Conservation (phyloP, 2,113 vertebrate genomes). For the Pagrus major region DNA sequence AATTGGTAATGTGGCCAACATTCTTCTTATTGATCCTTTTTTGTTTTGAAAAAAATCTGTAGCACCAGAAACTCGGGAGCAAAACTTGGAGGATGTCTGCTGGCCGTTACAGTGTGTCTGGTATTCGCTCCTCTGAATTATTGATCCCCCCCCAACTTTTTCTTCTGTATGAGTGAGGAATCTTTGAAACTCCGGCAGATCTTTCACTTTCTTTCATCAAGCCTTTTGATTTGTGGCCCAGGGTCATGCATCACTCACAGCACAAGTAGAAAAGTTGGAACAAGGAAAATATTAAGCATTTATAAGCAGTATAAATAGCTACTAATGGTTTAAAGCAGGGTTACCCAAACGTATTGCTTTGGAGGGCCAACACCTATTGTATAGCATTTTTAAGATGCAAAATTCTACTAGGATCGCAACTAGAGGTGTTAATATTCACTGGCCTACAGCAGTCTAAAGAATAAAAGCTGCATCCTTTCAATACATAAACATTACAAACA, state of each 20-base stretch:
- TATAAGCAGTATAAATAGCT: background rate
- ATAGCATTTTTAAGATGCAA: too few species aligned
- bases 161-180: constrained; percentile 43
- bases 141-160: constrained; percentile 61
- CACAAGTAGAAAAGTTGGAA: constrained; percentile 2
- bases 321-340: background rate
- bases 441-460: too few species aligned
- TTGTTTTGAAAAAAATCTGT: constrained; percentile 61
- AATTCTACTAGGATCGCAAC: too few species aligned
- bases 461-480: too few species aligned
- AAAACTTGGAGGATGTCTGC: constrained; percentile 41
- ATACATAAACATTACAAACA: too few species aligned
- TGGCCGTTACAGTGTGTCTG: constrained; percentile 38
- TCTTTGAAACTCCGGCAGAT: constrained; percentile 37
- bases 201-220: constrained; percentile 34
- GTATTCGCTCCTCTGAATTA: constrained; percentile 61
- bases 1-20: constrained; percentile 66
- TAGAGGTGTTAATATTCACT: too few species aligned
- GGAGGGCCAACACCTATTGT: too few species aligned
- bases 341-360: too few species aligned
- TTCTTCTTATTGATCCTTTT: constrained; percentile 68
- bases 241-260: background rate
- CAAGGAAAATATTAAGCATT: background rate
- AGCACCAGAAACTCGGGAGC: constrained; percentile 34
- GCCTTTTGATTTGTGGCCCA: constrained; percentile 17